A percentile compares a stretch with the other conserved stretches of the same genome.
Conservation (phyloP, 2,797 vertebrate species). For the Mormyrops boulengeri region DNA sequence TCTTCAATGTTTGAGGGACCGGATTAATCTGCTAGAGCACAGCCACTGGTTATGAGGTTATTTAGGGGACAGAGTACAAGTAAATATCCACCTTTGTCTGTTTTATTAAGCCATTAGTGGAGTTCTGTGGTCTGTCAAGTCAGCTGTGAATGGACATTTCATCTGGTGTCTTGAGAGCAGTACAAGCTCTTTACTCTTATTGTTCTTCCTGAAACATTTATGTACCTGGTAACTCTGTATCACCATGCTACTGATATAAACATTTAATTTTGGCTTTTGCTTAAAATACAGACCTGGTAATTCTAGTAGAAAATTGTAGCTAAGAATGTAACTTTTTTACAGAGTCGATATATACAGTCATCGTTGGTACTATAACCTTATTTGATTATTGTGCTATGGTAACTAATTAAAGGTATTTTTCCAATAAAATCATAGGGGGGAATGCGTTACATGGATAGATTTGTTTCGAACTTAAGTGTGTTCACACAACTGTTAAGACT, state of each 20-base stretch:
- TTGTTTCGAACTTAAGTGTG: not conserved
- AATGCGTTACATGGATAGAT: not conserved
- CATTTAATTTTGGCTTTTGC: not conserved
- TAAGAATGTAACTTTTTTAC: not conserved
- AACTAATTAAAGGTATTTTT: slow-evolving; percentile 24
- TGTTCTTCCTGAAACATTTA: not conserved
- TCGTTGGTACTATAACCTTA: not conserved
- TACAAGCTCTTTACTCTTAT: not conserved
- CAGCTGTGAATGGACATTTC: not conserved
- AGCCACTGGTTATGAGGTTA: not conserved
- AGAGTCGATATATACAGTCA: not conserved
- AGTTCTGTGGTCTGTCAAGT: not conserved
- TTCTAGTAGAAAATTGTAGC: not conserved
- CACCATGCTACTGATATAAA: not conserved
- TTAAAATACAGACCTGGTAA: not conserved
- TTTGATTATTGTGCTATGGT: slow-evolving; percentile 9
- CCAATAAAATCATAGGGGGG: not conserved
- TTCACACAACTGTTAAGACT: not conserved
- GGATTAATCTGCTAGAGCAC: too few relatives aligned
- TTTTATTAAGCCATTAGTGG: not conserved
- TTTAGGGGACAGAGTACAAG: not conserved
- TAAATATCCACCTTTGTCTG: not conserved
- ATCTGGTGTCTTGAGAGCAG: not conserved
- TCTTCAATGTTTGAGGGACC: not conserved
- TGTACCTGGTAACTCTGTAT: not conserved